Base-by-base conservation (phyloP, 2,797 vertebrate species). In the Babyrousa celebensis region DNA sequence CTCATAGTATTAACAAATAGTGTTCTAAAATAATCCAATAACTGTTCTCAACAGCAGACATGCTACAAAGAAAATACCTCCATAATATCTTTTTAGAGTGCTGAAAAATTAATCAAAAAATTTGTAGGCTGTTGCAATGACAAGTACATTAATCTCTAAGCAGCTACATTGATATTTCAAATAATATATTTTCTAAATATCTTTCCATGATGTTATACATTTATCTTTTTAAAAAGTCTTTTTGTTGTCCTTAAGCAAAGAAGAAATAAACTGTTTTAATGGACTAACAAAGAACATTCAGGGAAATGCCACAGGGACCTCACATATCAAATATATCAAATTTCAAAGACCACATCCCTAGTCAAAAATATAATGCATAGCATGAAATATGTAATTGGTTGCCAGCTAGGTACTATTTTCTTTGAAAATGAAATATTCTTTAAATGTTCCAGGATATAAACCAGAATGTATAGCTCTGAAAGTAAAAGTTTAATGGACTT, bases 251-350 rank as follows among this genome's bases (percentile, higher is more conserved):
- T 96, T 97, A 88, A 96, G 67, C 52, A 95, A 60, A 95, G 48
- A 88, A 68, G 18, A 97, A 98, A 97, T 70, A 94, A 97, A 48
- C 80, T 86, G 2, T 20, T 96, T 95, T 97, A 98, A 97, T 83
- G 94, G 32, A 94, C n/a, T 93, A 74, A 92, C 29, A 65, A 84
- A 71, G 16, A 62, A 2, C 16, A 84, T 79, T 68, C 21, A 93
- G 32, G 36, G 21, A 91, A 92, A 92, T 67, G 14, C 56, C 70
- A 70, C 12, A 17, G 36, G 29, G 15, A 29, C 29, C n/a, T 85
- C 95, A 63, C 27, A 89, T 85, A 91, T 78, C 17, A 94, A 95
- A 96, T 17, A 89, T 72, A 43, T 71, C 43, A 48, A 48, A 1
- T 74, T 52, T 20, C 32, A 43, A 78, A 97, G 15, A 89, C 32